These are phyloP conservation scores for Pseudorasbora parva DNA, from an alignment of 2,113 vertebrate genomes.

Conservation along the genomic window DNA sequence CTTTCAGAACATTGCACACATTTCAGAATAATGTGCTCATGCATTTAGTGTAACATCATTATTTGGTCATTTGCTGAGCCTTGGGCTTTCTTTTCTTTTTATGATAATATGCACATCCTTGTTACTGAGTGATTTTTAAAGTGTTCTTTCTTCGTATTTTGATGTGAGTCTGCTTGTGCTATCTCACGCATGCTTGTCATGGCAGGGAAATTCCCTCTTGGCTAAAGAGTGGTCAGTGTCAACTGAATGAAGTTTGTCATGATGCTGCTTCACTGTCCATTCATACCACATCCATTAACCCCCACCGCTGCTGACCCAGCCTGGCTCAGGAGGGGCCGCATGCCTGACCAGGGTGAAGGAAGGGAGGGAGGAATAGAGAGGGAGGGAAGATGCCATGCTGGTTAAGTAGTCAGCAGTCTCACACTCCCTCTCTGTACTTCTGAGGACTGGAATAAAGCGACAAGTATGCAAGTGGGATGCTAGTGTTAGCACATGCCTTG, in stretches of 20 bases:
- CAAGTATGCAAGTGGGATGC: conserved; percentile 68
- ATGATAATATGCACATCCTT: background rate
- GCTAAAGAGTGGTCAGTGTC: background rate
- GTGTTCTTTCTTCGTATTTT: conserved; percentile 19
- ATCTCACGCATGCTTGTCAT: background rate
- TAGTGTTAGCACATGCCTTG: conserved; percentile 16
- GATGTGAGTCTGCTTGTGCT: background rate
- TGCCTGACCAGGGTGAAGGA: conserved; percentile 33
- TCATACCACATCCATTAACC: conserved; percentile 42
- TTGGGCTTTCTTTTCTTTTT: background rate
- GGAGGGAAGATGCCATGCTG: conserved; percentile 48
- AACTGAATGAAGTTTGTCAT: conserved; percentile 36
- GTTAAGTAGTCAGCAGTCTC: conserved; percentile 55
- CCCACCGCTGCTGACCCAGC: conserved; percentile 36
- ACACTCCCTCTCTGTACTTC: conserved; percentile 62
- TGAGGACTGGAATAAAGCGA: conserved; percentile 71
- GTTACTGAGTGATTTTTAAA: background rate
- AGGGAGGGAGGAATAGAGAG: background rate
- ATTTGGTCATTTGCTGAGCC: background rate
- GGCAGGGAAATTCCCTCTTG: conserved; percentile 28
- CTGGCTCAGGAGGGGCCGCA: conserved; percentile 32
- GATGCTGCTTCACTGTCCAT: conserved; percentile 44
- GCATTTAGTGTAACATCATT: conserved; percentile 2
- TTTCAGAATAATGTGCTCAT: conserved; percentile 8
- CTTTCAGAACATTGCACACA: conserved; percentile 20